Evolutionary conservation across 1,140 invertebrate species (phyloP), one percentile per base, ranked within the genome.

Genomic region (Marisa cornuarietis): DNA sequence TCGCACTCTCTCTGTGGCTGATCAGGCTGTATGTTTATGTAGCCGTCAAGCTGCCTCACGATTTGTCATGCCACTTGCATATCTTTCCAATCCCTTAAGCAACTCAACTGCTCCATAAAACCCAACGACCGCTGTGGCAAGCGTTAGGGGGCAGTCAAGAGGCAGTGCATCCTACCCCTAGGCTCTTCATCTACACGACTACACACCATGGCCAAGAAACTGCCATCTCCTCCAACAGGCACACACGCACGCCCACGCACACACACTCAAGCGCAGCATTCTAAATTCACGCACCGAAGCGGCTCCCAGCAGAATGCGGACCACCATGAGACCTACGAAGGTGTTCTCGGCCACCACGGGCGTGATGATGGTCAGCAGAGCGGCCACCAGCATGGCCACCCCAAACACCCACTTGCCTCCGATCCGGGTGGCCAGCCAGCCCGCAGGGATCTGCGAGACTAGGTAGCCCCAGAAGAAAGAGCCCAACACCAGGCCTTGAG

Each of bases 401-500:
- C 86, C 87, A 71, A 87, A 87, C 0, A 90, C 86, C 78, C 87
- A 84, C 80, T 91, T 92, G 16, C 89, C 90, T 18, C 91, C 91
- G 81, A 89, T 87, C 71, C 84, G 84, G 1, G 87, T 87, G 14
- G 91, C 88, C 20, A 92, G 75, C 87, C 88, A 87, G n/a, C 91
- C 91, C 13, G 89, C 91, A 11, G 90, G 89, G 20, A 92, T 86
- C 80, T 92, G 90, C 16, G 90, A 88, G 13, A 89, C 74, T 13
- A 91, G 83, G 80, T 92, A 92, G 62, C 91, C 91, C 86, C 88
- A 89, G 87, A 91, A 92, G 82, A 91, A 91, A 16, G 90, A 83
- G 10, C 89, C 88, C 10, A 91, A 78, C 24, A 91, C 87, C 8
- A 87, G 79, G 0, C 90, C 90, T 80, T 91, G 91, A 14, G 82